phyloP scores from a whole-genome alignment of 2,113 vertebrate species.

The Erpornis zantholeuca region DNA sequence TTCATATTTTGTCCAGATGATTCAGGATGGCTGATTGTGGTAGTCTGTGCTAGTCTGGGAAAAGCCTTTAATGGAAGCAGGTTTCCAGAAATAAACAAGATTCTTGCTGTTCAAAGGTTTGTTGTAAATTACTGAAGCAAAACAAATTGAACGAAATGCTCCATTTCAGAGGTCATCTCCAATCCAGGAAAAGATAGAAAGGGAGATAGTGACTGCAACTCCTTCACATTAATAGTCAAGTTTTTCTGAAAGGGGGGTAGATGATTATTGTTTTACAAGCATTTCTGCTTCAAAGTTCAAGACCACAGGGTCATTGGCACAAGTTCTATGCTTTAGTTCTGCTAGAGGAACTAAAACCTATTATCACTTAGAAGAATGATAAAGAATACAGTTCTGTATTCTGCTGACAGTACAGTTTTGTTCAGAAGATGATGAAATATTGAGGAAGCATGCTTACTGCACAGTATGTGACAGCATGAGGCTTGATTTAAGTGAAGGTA shows the following conservation, averaged over 20 bases:
- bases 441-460: not conserved
- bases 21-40: not conserved
- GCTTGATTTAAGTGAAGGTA: not conserved
- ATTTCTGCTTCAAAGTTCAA: slow-evolving; percentile 30
- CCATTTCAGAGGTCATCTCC: not conserved
- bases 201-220: not conserved
- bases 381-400: not conserved
- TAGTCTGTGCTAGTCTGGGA: not conserved
- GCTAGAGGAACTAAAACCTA: not conserved
- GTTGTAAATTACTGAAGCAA: not conserved
- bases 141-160: not conserved
- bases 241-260: not conserved
- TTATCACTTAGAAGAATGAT: not conserved
- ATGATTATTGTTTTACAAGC: not conserved
- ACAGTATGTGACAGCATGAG: not conserved
- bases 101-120: slow-evolving; percentile 37
- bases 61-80: not conserved
- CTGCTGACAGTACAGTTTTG: not conserved
- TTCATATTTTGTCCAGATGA: slow-evolving; percentile 11
- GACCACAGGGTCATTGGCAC: not conserved
- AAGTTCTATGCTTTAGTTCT: not conserved
- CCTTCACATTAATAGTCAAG: not conserved
- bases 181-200: not conserved
- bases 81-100: not conserved
- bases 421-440: not conserved